These are phyloP conservation scores for Drosophila kuntzei DNA, from an alignment of 2,888 invertebrate species.

Conservation along the genomic window DNA sequence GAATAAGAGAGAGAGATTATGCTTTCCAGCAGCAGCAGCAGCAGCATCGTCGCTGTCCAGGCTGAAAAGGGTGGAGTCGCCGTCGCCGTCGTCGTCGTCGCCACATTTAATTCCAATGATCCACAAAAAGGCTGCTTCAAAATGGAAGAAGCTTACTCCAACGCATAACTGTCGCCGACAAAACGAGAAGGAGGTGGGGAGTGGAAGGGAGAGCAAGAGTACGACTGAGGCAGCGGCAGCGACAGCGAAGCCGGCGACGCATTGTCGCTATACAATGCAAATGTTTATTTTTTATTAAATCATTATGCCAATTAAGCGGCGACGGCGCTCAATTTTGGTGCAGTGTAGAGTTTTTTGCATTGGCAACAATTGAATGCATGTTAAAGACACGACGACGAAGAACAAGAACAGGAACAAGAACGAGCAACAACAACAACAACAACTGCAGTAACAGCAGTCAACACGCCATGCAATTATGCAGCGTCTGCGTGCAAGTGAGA, in stretches of 20 bases:
- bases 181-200: conserved; percentile 7
- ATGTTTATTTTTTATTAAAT: conserved; percentile 82
- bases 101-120: conserved; percentile 77
- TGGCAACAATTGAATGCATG: conserved; percentile 51
- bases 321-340: conserved; percentile 63
- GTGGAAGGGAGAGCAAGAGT: neutral
- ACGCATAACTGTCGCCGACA: conserved; percentile 56
- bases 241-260: conserved; percentile 51
- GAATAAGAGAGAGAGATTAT: conserved; percentile 56
- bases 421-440: conserved; percentile 24
- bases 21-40: conserved; percentile 70
- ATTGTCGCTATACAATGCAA: conserved; percentile 74
- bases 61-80: conserved; percentile 77
- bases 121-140: conserved; percentile 72
- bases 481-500: conserved; percentile 43
- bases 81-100: conserved; percentile 22
- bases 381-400: conserved; percentile 49
- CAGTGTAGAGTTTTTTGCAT: conserved; percentile 68
- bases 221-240: conserved; percentile 16
- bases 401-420: conserved; percentile 49
- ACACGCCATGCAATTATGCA: conserved; percentile 76
- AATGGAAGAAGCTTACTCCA: conserved; percentile 54
- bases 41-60: conserved; percentile 51
- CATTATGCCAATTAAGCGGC: conserved; percentile 81
- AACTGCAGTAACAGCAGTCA: conserved; percentile 34